Conservation (phyloP, 2,113 vertebrate genomes). For the Myotis brandtii region DNA sequence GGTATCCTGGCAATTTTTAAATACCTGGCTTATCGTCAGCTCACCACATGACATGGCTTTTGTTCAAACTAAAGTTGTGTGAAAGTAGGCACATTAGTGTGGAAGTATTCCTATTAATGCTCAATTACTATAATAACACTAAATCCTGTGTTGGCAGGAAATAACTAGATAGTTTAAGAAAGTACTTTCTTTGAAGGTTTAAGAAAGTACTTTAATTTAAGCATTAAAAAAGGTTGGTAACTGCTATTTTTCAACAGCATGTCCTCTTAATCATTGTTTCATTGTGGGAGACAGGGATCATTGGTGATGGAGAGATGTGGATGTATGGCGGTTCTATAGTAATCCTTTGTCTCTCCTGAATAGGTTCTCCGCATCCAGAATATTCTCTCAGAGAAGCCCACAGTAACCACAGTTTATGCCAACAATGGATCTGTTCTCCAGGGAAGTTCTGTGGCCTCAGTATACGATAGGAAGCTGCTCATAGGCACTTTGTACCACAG, state of each 20-base stretch:
- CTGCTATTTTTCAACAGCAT: conserved; percentile 54
- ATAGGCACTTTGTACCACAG: conserved; percentile 94
- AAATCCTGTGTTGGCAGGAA: conserved; percentile 67
- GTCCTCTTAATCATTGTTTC: conserved; percentile 35
- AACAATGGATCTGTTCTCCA: conserved; percentile 92
- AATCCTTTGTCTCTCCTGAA: conserved; percentile 15
- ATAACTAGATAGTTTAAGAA: conserved; percentile 59
- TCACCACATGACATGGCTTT: conserved; percentile 59
- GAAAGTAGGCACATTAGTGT: not conserved
- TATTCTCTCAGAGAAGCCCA: conserved; percentile 90
- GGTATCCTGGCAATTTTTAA: conserved; percentile 60
- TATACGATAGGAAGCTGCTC: conserved; percentile 89
- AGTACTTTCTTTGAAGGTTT: conserved; percentile 63
- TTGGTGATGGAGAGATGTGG: not conserved
- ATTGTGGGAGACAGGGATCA: conserved; percentile 34
- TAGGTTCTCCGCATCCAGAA: conserved; percentile 93
- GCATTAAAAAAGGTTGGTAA: conserved; percentile 55
- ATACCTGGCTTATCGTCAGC: conserved; percentile 70
- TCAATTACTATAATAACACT: conserved; percentile 71
- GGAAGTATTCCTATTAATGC: conserved; percentile 56
- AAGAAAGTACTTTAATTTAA: conserved; percentile 65
- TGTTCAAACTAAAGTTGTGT: conserved; percentile 17
- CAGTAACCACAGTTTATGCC: conserved; percentile 90
- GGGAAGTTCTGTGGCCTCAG: conserved; percentile 90
- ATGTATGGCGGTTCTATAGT: not conserved